Evolutionary conservation across 2,888 invertebrate genomes (phyloP), one percentile per base, ranked within the genome.

Genomic region (Leucophenga montana): DNA sequence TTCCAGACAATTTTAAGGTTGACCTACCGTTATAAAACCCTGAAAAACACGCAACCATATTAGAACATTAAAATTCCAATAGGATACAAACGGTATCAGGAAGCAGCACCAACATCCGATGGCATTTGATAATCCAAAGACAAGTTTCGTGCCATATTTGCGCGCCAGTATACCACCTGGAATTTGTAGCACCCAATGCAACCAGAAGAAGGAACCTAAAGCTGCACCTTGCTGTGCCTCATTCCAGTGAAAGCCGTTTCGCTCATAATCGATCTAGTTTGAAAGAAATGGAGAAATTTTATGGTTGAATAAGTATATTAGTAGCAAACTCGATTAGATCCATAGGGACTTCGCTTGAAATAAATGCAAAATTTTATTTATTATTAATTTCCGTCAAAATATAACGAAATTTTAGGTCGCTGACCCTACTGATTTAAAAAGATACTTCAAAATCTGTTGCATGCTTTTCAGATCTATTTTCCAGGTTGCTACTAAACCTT

Each of bases 111-210:
- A 78, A 2, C 92, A 91, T 0, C 93, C 92, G 1, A 91, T 79
- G 11, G 93, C 89, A 84, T 94, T 92, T 0, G 93, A 91, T 39
- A 92, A 83, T 0, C 94, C 95, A 81, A 93, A 94, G 14, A 95
- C 89, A 50, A 91, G 82, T 85, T 94, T 94, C 0, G 94, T 93
- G 0, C 95, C 94, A 80, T 92, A 93, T 75, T 90, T 91, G 70
- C 91, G 91, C 0, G 94, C 92, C 65, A 94, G 80, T 69, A 93
- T 88, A 33, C 94, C 94, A 33, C 94, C 94, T 0, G 94, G 94
- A 44, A 94, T 88, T 87, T 94, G 94, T 0, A 92, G 91, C 0
- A 92, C 61, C 91, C 94, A 93, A 81, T 94, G 94, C 1, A 93
- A 87, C 92, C 93, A 94, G 85, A 93, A 95, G 83, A 93, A 95